Base-by-base conservation (phyloP, 2,888 invertebrate genomes). In the Latheticus oryzae region DNA sequence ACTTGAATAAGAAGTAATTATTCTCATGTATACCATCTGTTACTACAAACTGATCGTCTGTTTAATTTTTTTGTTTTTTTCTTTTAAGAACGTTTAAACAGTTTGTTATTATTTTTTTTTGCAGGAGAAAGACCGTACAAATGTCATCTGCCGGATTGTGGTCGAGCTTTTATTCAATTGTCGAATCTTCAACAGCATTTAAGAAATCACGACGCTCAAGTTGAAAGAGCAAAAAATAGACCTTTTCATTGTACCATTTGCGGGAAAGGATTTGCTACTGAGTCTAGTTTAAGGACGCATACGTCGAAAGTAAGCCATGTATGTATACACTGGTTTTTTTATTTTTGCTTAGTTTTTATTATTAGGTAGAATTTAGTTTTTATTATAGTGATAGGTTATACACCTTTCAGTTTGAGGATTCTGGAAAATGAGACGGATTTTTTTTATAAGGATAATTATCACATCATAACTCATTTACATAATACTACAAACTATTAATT, bases 211-310 rank as follows among this genome's bases (percentile, higher is more conserved):
- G 97, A 96, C 77, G 95, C 95, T 56, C 95, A 96, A 79, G 91
- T 95, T 65, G 95, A 95, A 75, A 85, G 95, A 67, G 94, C 95
- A 74, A 95, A 95, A 80, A 95, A 95, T 81, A 85, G 95, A 61
- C 95, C 95, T 47, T 96, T 95, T 81, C 95, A 96, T 76, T 97
- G 97, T 81, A 93, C 91, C 78, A 95, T 96, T 71, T 97, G 97
- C 80, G 95, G 96, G 53, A 95, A 97, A 76, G 95, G 96, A 32
- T 97, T 97, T 78, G 96, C 96, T 58, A 96, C 96, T 33, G 96
- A 97, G 77, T 94, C 94, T 79, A 95, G 95, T 78, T 84, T 97
- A 68, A 85, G 96, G 79, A 95, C 96, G 60, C 97, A 97, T 78
- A 95, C 95, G 73, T 92, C 95, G 79, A 97, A 97, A 95, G 97